Evolutionary conservation across 2,888 invertebrate genomes (phyloP).

Genomic region (Chrysodeixis includens): DNA sequence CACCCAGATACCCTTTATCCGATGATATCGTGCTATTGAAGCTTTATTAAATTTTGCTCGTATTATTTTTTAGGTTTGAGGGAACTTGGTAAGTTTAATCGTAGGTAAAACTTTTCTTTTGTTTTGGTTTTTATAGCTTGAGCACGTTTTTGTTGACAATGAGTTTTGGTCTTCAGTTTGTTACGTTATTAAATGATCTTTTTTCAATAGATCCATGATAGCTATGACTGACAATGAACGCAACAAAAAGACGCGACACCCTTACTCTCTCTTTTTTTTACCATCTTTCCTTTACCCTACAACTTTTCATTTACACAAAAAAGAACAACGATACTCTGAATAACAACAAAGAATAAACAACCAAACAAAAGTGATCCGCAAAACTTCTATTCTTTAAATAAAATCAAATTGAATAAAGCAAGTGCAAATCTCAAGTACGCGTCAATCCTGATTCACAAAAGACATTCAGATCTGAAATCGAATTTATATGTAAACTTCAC

Average conservation of each 20-base stretch:
- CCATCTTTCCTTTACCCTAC: too few species aligned
- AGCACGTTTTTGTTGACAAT: too few species aligned
- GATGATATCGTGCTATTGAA: slow-evolving; percentile 9
- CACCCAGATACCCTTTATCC: slow-evolving; percentile 43
- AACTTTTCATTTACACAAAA: not conserved
- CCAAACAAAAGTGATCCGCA: not conserved
- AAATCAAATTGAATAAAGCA: slow-evolving; percentile 19
- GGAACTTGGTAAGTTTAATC: not conserved
- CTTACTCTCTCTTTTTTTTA: not conserved
- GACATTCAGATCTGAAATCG: slow-evolving; percentile 23
- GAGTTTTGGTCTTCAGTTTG: not conserved
- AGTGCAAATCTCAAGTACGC: slow-evolving; percentile 16
- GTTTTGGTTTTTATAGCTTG: not conserved
- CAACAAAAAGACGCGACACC: not conserved
- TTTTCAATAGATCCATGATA: too few species aligned
- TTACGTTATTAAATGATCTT: too few species aligned
- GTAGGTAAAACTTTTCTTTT: not conserved
- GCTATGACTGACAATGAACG: too few species aligned
- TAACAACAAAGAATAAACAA: not conserved
- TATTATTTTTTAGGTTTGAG: not conserved
- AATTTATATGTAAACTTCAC: slow-evolving; percentile 44
- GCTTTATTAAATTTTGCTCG: slow-evolving; percentile 32
- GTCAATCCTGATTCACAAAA: slow-evolving; percentile 21
- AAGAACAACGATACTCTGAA: not conserved
- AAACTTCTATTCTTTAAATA: slow-evolving; percentile 12